Evolutionary conservation across 2,113 vertebrate genomes (phyloP).

Genomic region (Pycnonotus jocosus): DNA sequence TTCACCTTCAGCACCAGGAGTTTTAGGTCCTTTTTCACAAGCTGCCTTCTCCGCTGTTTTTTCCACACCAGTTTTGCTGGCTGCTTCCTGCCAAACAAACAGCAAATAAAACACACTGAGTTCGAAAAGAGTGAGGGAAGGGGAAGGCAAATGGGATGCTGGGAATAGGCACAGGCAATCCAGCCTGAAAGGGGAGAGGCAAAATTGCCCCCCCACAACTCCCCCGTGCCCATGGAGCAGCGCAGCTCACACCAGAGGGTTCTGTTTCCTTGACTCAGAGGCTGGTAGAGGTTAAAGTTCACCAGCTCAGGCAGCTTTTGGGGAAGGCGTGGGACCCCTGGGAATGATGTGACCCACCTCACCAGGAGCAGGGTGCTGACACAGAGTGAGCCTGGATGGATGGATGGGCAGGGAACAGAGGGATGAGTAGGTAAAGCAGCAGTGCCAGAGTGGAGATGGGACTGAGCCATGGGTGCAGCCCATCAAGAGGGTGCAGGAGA

Average conservation of each 20-base stretch:
- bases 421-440: not conserved
- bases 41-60: not conserved
- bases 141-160: not conserved
- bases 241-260: accelerated
- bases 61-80: slow-evolving; percentile 51
- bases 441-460: not conserved
- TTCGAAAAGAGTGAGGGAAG: not conserved
- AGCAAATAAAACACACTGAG: not conserved
- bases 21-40: not conserved
- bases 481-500: not conserved
- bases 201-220: not conserved
- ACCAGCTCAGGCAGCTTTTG: not conserved
- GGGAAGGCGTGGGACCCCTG: not conserved
- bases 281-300: not conserved
- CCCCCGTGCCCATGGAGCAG: accelerated
- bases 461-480: not conserved
- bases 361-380: not conserved
- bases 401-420: not conserved
- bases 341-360: not conserved
- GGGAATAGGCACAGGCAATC: not conserved
- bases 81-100: slow-evolving; percentile 69
- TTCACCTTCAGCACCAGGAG: not conserved
- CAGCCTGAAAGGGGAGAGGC: not conserved
- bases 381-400: not conserved
- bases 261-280: not conserved